Conservation (phyloP, 2,888 invertebrate species). For the Nowickia ferox region DNA sequence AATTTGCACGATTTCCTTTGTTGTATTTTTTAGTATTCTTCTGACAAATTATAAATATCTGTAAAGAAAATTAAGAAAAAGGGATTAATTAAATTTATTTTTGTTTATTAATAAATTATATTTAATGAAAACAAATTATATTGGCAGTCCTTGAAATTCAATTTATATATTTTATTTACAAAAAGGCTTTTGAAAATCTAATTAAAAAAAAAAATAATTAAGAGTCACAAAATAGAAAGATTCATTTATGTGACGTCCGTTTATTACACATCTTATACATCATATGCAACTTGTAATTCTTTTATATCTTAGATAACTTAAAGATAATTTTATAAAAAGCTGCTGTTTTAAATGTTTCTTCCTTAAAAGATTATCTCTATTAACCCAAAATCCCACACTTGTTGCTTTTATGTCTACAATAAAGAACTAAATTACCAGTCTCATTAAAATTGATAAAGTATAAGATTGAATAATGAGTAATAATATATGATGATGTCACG, state of each 20-base stretch:
- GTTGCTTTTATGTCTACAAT: no score
- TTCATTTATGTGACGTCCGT: no score
- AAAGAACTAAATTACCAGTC: neutral
- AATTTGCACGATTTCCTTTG: neutral
- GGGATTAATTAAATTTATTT: neutral
- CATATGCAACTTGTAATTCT: no score
- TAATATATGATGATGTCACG: conserved; percentile 2
- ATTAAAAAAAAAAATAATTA: neutral
- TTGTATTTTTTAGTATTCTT: neutral
- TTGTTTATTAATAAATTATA: neutral
- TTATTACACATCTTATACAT: no score
- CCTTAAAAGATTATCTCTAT: no score
- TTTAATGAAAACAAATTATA: neutral
- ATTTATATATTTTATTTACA: no score
- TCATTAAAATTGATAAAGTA: neutral
- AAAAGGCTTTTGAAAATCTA: no score
- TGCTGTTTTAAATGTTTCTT: no score
- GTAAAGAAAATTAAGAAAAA: neutral
- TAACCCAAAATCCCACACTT: no score
- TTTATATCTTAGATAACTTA: no score
- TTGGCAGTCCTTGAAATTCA: neutral
- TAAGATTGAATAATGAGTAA: neutral
- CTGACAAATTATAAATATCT: conserved; percentile 5
- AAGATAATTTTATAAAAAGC: no score
- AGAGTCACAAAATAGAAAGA: no score